Evolutionary conservation across 2,888 invertebrate species (phyloP), one percentile per base, ranked within the genome.

Genomic region (Drosophila kokeensis): DNA sequence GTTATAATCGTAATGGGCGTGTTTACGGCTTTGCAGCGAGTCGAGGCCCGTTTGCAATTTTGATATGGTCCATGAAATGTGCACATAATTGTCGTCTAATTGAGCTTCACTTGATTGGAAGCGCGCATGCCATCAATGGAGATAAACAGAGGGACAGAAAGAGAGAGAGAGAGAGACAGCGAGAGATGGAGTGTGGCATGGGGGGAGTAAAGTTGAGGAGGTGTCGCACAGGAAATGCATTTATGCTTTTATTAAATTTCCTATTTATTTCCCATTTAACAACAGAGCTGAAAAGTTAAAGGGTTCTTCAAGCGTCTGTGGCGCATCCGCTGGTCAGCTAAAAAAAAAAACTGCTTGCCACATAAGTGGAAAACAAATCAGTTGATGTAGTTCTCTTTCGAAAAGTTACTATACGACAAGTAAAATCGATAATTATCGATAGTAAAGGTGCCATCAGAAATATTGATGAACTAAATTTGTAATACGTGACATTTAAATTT

Each of bases 231-330:
- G 84, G 83, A 86, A 87, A 83, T 69, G 74, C 74, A 79, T 79
- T 60, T 82, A 61, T 67, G 63, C 63, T 57, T 72, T 85, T 62
- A 85, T 87, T 87, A 8, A 81, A 85, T 87, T 84, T 85, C 76
- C 82, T 69, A 71, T 67, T 30, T 30, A 30, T 30, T 30, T 30
- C 8, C 54, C 54, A 54, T 55, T 59, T 45, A 61, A 48, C n/a
- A 54, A 49, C 15, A 13, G 15, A 42, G 27, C 40, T 45, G 30
- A 57, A 38, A 30, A 55, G 40, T 30, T 60, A 58, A 79, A 75
- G 78, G 68, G 76, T 64, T 75, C 71, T 67, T 67, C 53, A 63
- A 66, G 55, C 24, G 76, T 82, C 68, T 76, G 76, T 40, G 24
- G 15, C 30, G 61, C 81, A 75, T 82, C 83, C 83, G 82, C 59